phyloP scores from a whole-genome alignment of 2,113 vertebrate genomes.

The Pollachius pollachius region DNA sequence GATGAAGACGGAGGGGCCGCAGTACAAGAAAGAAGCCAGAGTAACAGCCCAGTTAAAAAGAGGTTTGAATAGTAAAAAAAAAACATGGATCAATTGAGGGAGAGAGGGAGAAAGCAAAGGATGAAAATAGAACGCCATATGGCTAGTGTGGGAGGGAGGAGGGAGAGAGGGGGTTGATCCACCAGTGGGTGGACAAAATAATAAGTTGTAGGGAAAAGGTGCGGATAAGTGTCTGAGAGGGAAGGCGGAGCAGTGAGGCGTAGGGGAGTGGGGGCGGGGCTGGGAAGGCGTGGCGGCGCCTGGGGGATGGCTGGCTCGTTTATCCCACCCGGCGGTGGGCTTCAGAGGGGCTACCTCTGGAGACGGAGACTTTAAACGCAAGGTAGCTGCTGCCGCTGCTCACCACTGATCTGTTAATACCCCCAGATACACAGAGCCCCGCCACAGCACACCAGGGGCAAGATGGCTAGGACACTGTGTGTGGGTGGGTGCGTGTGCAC shows the following conservation, averaged over 20 bases:
- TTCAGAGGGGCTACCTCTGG: constrained; percentile 69
- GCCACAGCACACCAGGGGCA: too few relatives aligned
- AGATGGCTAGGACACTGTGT: too few relatives aligned
- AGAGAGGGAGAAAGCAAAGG: too few relatives aligned
- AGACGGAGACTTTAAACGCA: constrained; percentile 71
- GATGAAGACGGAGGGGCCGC: too few relatives aligned
- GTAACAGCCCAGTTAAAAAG: too few relatives aligned
- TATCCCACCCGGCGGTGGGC: constrained; percentile 72
- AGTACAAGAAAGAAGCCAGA: too few relatives aligned
- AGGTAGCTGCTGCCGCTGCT: constrained; percentile 52
- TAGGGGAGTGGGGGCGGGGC: constrained; percentile 15
- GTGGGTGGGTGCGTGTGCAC: too few relatives aligned
- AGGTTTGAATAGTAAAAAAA: too few relatives aligned
- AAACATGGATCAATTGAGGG: too few relatives aligned
- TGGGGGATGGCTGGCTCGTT: constrained; percentile 67
- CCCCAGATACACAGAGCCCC: too few relatives aligned
- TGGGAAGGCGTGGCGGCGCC: constrained; percentile 19
- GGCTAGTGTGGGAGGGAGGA: not conserved
- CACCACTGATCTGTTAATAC: constrained; percentile 70
- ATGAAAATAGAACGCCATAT: too few relatives aligned
- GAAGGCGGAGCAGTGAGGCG: not conserved
- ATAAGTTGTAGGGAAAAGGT: not conserved
- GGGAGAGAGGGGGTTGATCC: not conserved
- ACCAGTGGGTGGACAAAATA: not conserved
- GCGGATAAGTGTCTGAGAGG: constrained; percentile 8